Percentiles rank a stretch among this genome's conserved stretches.
Conservation (phyloP, 2,888 invertebrate species). For the Tipula unca region DNA sequence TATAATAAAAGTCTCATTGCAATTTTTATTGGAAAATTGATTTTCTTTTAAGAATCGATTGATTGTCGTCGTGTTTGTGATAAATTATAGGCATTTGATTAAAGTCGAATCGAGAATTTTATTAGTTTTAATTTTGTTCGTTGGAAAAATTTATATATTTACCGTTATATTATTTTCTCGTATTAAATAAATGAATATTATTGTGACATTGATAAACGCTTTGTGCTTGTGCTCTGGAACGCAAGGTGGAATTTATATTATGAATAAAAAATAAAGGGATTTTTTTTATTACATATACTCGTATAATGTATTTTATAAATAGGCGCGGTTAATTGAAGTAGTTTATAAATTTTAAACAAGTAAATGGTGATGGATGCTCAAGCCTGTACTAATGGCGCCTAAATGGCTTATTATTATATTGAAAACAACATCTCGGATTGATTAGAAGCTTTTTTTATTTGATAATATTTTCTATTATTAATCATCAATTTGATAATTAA, state of each 20-base stretch:
- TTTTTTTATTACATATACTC: too few relatives aligned
- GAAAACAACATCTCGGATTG: too few relatives aligned
- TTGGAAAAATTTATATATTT: conserved; percentile 14
- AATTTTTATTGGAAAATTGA: conserved; percentile 8
- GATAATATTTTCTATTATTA: too few relatives aligned
- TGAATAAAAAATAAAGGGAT: too few relatives aligned
- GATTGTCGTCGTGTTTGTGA: background rate
- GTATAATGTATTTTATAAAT: too few relatives aligned
- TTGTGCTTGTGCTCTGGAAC: background rate
- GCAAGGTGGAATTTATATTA: background rate
- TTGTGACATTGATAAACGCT: background rate
- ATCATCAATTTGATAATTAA: too few relatives aligned
- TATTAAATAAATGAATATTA: background rate
- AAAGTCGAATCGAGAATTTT: background rate
- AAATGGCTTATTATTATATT: too few relatives aligned
- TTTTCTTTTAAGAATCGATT: background rate
- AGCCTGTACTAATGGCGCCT: too few relatives aligned
- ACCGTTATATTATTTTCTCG: background rate
- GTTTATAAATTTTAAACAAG: background rate
- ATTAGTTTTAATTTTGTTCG: background rate
- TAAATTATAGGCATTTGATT: background rate
- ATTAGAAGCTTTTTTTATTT: too few relatives aligned
- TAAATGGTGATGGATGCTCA: too few relatives aligned
- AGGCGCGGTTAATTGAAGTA: background rate
- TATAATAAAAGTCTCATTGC: background rate